Conservation (phyloP, 2,888 invertebrate genomes). For the Terebella lapidaria region DNA sequence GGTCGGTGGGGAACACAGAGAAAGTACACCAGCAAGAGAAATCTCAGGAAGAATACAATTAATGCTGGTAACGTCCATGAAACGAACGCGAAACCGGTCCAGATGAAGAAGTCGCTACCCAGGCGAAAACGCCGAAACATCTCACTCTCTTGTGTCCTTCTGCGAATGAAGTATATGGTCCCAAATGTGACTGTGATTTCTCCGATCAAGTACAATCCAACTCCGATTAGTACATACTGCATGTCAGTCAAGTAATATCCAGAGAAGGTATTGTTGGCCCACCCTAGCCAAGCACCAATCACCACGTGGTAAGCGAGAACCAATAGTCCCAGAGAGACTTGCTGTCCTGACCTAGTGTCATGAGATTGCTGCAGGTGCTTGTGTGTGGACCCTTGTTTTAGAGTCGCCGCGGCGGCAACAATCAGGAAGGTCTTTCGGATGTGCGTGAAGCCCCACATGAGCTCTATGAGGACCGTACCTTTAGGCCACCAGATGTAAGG, state of each 20-base stretch:
- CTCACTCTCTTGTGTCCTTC: not conserved
- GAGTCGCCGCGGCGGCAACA: no score
- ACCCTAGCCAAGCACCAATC: not conserved
- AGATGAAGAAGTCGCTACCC: not conserved
- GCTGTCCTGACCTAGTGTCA: not conserved
- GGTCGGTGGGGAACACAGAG: not conserved
- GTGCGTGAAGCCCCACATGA: not conserved
- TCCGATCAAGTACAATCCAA: not conserved
- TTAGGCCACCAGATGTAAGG: not conserved
- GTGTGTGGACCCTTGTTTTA: not conserved
- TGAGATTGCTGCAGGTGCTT: not conserved
- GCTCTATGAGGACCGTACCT: not conserved
- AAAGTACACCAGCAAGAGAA: not conserved
- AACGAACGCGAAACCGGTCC: not conserved
- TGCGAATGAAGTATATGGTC: not conserved
- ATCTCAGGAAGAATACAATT: not conserved
- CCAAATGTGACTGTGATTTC: not conserved
- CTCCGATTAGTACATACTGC: not conserved
- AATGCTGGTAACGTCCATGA: not conserved
- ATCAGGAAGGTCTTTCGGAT: not conserved
- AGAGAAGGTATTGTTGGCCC: not conserved
- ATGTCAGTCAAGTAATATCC: not conserved
- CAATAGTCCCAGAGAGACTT: not conserved
- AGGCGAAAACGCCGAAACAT: not conserved
- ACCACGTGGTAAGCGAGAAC: not conserved